phyloP scores from a whole-genome alignment of 2,888 invertebrate genomes.

The Ophion slaviceki region DNA sequence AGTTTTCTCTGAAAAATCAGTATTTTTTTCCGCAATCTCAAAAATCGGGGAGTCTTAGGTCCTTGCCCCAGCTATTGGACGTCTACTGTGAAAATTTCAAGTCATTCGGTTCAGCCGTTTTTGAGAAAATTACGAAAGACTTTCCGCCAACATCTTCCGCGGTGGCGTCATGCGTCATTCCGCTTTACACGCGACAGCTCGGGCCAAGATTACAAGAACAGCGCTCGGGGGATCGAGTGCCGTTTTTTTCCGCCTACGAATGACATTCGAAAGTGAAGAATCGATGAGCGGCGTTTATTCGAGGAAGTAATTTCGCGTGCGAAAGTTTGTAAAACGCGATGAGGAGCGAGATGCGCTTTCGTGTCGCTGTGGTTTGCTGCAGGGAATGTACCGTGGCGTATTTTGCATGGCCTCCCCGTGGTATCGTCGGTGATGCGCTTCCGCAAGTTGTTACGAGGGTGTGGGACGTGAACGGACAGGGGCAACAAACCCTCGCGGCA shows the following conservation, averaged over 20 bases:
- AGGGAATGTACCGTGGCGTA: conserved; percentile 51
- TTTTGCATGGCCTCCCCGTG: conserved; percentile 43
- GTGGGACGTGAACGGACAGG: conserved; percentile 42
- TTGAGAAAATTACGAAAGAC: too few relatives aligned
- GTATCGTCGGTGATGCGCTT: conserved; percentile 53
- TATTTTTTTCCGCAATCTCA: too few relatives aligned
- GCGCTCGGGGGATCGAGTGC: too few relatives aligned
- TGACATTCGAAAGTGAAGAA: not conserved
- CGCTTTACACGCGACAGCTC: too few relatives aligned
- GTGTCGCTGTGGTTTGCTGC: conserved; percentile 56
- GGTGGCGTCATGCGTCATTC: too few relatives aligned
- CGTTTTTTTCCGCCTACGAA: not conserved
- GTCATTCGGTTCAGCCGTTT: too few relatives aligned
- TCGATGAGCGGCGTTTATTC: conserved; percentile 19
- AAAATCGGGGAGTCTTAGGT: too few relatives aligned
- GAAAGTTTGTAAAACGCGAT: conserved; percentile 41
- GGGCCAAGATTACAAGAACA: too few relatives aligned
- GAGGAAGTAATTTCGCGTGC: conserved; percentile 25
- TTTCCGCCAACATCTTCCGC: too few relatives aligned
- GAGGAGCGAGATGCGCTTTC: conserved; percentile 15
- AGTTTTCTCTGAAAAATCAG: too few relatives aligned
- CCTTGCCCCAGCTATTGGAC: too few relatives aligned
- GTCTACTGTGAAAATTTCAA: too few relatives aligned
- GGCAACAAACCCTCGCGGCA: conserved; percentile 62
- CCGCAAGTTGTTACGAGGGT: conserved; percentile 36